Base-by-base conservation (phyloP, 2,113 vertebrate genomes). In the Sarotherodon lohbergeri region DNA sequence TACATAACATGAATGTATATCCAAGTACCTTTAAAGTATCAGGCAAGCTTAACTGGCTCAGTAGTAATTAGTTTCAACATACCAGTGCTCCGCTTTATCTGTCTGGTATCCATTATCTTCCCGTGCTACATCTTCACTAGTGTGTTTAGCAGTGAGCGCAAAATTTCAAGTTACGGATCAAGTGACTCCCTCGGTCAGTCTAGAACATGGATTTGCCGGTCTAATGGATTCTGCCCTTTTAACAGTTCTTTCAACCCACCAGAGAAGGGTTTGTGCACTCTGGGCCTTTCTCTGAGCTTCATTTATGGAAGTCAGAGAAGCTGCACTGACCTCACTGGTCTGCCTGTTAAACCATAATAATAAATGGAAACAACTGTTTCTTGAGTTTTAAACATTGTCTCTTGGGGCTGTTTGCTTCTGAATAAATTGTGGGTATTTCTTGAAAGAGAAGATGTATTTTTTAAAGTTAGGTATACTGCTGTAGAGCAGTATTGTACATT, bases 221-320 rank as follows among this genome's bases (percentile, higher is more conserved):
- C 39, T 91, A 92, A 89, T 90, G 80, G 73, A 84, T 82, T 88
- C 79, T 81, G 89, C 79, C 81, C 71, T 85, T 92, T 85, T 83
- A 87, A 87, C 85, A 52, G 50, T 88, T 90, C 50, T 85, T 90
- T 87, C 46, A 91, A 80, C 68, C 79, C 86, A 86, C 66, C 59
- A 43, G 81, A 88, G 43, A 29, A 89, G 13, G 43, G 73, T 89
- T 80, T 78, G 24, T 43, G 59, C 85, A 78, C 61, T 87, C 80
- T 54, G 39, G 61, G 76, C 52, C 34, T 83, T 82, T 63, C 41
- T 86, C 55, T 2, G 50, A 85, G 81, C 71, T 83, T 56, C 5
- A 12, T 80, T 71, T 78, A 63, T 81, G 27, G 66, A 84, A 89
- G 39, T 81, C 59, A 85, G 22, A 88, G 78, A 85, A 24, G 85